These are phyloP conservation scores for Adelphocoris suturalis DNA, from an alignment of 2,888 invertebrate genomes.

Conservation along the genomic window DNA sequence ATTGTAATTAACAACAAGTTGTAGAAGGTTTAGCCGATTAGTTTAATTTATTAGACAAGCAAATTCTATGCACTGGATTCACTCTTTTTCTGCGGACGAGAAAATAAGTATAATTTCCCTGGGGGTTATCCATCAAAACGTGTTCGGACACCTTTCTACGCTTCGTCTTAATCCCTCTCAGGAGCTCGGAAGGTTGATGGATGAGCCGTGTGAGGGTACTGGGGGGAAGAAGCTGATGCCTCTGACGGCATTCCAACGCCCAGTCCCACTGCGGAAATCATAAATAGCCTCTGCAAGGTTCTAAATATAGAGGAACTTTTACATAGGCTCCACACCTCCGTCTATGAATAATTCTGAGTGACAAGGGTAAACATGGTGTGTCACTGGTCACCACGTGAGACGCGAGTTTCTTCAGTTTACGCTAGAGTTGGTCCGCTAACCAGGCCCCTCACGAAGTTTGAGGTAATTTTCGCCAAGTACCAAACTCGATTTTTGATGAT, in stretches of 20 bases:
- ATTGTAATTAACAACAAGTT: no score
- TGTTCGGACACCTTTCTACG: neutral
- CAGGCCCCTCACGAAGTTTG: no score
- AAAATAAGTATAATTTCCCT: no score
- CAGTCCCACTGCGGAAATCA: slow-evolving; percentile 14
- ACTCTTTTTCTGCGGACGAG: neutral
- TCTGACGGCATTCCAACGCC: slow-evolving; percentile 13
- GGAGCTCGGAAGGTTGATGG: slow-evolving; percentile 18
- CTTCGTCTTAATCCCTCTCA: neutral
- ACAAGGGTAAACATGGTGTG: slow-evolving; percentile 27
- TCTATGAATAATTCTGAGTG: slow-evolving; percentile 36
- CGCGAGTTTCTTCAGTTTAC: no score
- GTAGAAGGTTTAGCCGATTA: no score
- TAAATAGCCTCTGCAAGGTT: neutral
- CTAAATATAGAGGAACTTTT: slow-evolving; percentile 18
- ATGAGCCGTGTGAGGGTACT: neutral
- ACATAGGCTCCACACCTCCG: slow-evolving; percentile 14
- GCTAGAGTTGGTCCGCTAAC: no score
- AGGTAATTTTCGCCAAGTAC: no score
- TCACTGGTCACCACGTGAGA: slow-evolving; percentile 3
- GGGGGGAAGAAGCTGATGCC: neutral
- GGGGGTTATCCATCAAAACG: slow-evolving; percentile 6
- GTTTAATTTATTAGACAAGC: no score
- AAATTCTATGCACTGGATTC: neutral
- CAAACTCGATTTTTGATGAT: no score